Base-by-base conservation (phyloP, 2,113 vertebrate species). In the Blennius ocellaris region DNA sequence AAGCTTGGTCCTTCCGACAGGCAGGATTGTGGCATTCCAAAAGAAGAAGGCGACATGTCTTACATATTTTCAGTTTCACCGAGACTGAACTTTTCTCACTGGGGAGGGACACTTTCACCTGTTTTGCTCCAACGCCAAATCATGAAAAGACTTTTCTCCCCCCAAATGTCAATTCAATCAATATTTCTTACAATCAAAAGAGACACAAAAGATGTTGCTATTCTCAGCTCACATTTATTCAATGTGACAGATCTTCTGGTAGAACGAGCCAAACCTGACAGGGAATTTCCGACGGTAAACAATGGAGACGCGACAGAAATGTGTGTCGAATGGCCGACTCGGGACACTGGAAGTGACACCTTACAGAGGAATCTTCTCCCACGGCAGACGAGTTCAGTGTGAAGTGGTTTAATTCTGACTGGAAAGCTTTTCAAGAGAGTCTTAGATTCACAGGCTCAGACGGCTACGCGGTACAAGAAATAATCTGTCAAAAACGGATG, bases 181-280 rank as follows among this genome's bases (percentile, higher is more conserved):
- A 14, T 11, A 44, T 41, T 11, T 43, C 5, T 41, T 9, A 60
- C n/a, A 16, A 45, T 48, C 6, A 12, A 39, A 50, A 38, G 12
- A 59, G 37, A 17, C 0, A 6, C 36, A 11, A 11, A 66, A 40
- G 8, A 7, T 8, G 2, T 10, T 1, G 41, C 14, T n/a, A 7
- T 1, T 38, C 41, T 17, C 61, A 1, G 0, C 6, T 21, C 15
- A 6, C 36, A 11, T 14, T 39, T 12, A 45, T 48, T 36, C 36
- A 39, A 0, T n/a, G 6, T 36, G 0, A 17, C 41, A 30, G 43
- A 38, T 30, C 30, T 16, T 71, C 82, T 73, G 41, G 79, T 79
- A 59, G 1, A 38, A 90, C 88, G 6, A 60, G 90, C 7, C 11
- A 38, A 82, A 86, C 86, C 81, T 53, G 84, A 78, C 10, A 1